These are phyloP conservation scores for Sebastes elongatus DNA, from an alignment of 2,797 vertebrate species.

Conservation along the genomic window DNA sequence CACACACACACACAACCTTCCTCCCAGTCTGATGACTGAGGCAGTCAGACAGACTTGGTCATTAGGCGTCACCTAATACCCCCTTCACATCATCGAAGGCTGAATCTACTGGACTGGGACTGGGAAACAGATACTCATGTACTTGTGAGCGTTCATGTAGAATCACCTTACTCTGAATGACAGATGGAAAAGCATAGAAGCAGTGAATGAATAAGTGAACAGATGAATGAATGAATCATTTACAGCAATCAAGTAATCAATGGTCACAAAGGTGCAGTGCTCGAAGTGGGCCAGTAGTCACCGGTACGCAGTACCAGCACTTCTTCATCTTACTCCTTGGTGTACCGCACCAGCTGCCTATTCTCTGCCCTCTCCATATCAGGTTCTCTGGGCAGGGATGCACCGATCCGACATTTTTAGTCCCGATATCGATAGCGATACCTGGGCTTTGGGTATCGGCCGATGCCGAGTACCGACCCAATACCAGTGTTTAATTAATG, in stretches of 20 bases:
- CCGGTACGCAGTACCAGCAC: too few species aligned
- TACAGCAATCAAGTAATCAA: not conserved
- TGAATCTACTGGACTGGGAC: conserved; percentile 14
- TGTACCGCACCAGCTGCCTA: too few species aligned
- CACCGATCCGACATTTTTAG: too few species aligned
- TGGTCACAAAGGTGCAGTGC: not conserved
- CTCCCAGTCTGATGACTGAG: conserved; percentile 6
- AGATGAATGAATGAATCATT: conserved; percentile 16
- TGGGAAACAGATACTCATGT: conserved; percentile 7
- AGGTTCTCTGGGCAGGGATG: too few species aligned
- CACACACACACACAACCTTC: not conserved
- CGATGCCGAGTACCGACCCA: too few species aligned
- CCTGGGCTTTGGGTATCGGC: too few species aligned
- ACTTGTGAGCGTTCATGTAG: not conserved
- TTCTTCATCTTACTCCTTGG: too few species aligned
- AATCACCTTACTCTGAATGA: conserved; percentile 8
- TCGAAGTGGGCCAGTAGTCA: too few species aligned
- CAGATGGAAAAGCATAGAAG: not conserved
- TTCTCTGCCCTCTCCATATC: too few species aligned
- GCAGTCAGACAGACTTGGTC: conserved; percentile 20
- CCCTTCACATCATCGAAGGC: conserved; percentile 19
- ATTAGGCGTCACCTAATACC: conserved; percentile 44
- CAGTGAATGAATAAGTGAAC: conserved; percentile 5
- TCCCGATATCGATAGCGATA: too few species aligned
- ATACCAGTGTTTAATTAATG: too few species aligned